Base-by-base conservation (phyloP, 2,797 vertebrate genomes). In the Platyrinchus mystaceus region DNA sequence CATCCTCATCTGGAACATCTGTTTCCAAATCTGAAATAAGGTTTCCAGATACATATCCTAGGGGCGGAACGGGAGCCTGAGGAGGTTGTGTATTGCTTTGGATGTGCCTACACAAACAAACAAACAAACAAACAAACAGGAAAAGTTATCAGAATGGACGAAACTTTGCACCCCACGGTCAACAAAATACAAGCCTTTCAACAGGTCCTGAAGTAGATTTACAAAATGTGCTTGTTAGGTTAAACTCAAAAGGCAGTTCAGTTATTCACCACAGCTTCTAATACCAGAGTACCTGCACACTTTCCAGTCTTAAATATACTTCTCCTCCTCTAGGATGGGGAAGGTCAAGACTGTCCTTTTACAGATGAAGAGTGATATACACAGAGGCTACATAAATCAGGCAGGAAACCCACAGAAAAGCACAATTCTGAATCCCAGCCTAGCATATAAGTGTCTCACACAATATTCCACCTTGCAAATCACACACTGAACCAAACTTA, bases 11-110 rank as follows among this genome's bases (percentile, higher is more conserved):
- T 60, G 98, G 98, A 97, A 99, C 98, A 97, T 99, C 99, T 77
- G 99, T 99, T 97, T 99, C 99, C 96, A 99, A 98, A 97, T 99
- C 99, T 66, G 99, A 99, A 98, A 99, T 98, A 97, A 99, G 98
- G 95, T 98, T 98, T 98, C 99, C 99, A 50, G 99, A 99, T 97
- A 99, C 98, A 16, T 99, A 99, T 95, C 99, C 99, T 96, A 99
- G 98, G 24, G 99, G 99, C 8, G 99, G 99, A 93, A 99, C 98
- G 12, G 99, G 99, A 90, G 99, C 99, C 97, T 99, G 99, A 88
- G 99, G 99, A 76, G 99, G 98, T 90, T 98, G 99, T 77, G 98
- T 98, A 97, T 98, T 98, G 93, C 98, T 99, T 97, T 99, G 99
- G 97, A 99, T 98, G 98, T 99, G 99, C 99, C 99, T 99, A 96